These are phyloP conservation scores for Gonioctena quinquepunctata DNA, from an alignment of 1,140 invertebrate genomes.

Conservation along the genomic window DNA sequence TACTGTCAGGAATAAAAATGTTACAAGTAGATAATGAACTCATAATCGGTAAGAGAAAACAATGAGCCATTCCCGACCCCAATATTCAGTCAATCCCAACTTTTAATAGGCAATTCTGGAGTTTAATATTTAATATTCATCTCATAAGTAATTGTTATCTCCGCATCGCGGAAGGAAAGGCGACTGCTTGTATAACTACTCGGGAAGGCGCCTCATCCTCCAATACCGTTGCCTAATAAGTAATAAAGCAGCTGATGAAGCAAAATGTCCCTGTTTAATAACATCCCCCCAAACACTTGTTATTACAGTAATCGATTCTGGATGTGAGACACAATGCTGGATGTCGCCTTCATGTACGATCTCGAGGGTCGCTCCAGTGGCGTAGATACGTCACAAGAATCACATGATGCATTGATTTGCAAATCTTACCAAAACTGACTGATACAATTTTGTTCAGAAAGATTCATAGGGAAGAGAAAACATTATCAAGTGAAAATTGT, in stretches of 20 bases:
- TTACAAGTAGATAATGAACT: not conserved
- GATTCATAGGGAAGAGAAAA: no score
- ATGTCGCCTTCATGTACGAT: slow-evolving; percentile 22
- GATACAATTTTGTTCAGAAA: no score
- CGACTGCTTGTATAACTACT: slow-evolving; percentile 19
- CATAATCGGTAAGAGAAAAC: not conserved
- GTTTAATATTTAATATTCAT: slow-evolving; percentile 37
- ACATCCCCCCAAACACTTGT: slow-evolving; percentile 38
- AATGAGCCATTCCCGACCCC: not conserved
- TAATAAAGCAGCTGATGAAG: slow-evolving; percentile 46
- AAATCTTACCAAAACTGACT: no score
- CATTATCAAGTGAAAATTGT: no score
- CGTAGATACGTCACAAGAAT: not conserved
- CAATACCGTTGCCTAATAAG: slow-evolving; percentile 38
- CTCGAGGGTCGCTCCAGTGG: not conserved
- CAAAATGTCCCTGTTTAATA: slow-evolving; percentile 45
- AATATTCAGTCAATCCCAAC: slow-evolving; percentile 31
- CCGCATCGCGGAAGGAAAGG: not conserved
- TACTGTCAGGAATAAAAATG: no score
- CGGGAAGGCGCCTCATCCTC: slow-evolving; percentile 26
- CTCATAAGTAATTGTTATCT: slow-evolving; percentile 27
- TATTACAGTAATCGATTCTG: slow-evolving; percentile 38
- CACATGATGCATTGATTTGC: no score
- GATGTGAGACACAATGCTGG: slow-evolving; percentile 32
- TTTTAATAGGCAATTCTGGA: slow-evolving; percentile 31